Percentiles rank a stretch among this genome's conserved stretches.
These are phyloP conservation scores for Cotesia typhae DNA, from an alignment of 1,140 invertebrate species.

Conservation along the genomic window DNA sequence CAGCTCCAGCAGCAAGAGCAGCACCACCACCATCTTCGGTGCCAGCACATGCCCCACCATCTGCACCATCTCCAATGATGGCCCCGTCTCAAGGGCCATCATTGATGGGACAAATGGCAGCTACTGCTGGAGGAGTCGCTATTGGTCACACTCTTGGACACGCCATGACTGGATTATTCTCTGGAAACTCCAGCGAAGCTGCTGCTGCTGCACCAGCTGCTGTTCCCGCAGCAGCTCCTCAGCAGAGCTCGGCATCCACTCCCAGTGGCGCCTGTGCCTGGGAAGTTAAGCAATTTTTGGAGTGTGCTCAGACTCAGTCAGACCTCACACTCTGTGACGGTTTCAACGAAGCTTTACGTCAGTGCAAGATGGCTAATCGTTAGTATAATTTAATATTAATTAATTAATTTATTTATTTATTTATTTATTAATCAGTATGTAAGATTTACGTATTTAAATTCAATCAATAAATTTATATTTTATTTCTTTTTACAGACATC, in stretches of 20 bases:
- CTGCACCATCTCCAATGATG: constrained; percentile 63
- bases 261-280: constrained; percentile 81
- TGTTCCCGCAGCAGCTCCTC: constrained; percentile 48
- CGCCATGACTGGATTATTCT: constrained; percentile 84
- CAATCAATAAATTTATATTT: not conserved
- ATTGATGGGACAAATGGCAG: constrained; percentile 87
- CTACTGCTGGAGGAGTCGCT: constrained; percentile 89
- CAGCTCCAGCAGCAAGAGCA: constrained; percentile 19
- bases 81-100: constrained; percentile 74
- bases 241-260: constrained; percentile 52
- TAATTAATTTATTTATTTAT: constrained; percentile 25
- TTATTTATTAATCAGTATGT: constrained; percentile 10
- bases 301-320: constrained; percentile 85
- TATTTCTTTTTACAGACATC: constrained; percentile 42
- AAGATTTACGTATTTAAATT: not conserved
- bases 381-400: constrained; percentile 31
- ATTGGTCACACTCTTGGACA: constrained; percentile 90
- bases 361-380: constrained; percentile 78
- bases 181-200: constrained; percentile 72
- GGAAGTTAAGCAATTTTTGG: constrained; percentile 89
- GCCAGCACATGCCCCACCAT: constrained; percentile 55
- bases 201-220: constrained; percentile 61
- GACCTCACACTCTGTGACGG: constrained; percentile 89
- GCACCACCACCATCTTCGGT: constrained; percentile 44
- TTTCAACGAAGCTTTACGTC: constrained; percentile 91